Base-by-base conservation (phyloP, 2,888 invertebrate species). In the Trileptium ribeirensis region DNA sequence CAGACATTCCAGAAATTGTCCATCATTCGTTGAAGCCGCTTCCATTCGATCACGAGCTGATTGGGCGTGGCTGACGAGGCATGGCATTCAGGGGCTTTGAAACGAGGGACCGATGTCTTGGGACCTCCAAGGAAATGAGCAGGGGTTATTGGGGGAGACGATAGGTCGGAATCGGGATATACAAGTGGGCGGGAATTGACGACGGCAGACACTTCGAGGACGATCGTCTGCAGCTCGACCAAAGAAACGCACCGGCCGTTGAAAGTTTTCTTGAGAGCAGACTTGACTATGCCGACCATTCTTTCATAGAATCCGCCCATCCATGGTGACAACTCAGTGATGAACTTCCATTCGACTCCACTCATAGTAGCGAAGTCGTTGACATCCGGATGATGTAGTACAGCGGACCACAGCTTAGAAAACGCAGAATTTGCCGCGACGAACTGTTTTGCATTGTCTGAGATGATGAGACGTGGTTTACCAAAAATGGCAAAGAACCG, bases 221-320 rank as follows among this genome's bases (percentile, higher is more conserved):
- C 39, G 15, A 75, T 37, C 36, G 77, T 75, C 39, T 75, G 77
- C 8, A 75, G 77, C 39, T 75, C 38, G 3, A 36, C 36, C 37
- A 75, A 36, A 3, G 77, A 38, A 24, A 38, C 77, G 37, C 34
- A 38, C 8, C n/a, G 36, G n/a, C n/a, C 39, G 15, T 38, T 15
- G 38, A 75, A 39, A 29, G n/a, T 36, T 38, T 75, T 75, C 36
- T 75, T 75, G 2, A 75, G 77, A 37, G 77, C 77, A n/a, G 37
- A 38, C 38, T 75, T 75, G 15, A 75, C 77, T 33, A 39, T 38
- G 2, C 37, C 77, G 15, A 75, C 77, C 38, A 75, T 36, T 3
- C 77, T 24, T 38, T 75, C 77, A 39, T 75, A 75, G 37, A 75
- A 75, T 15, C 77, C 77, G n/a, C 77, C 77, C 77, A 75, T 75